Base-by-base conservation (phyloP, 2,797 vertebrate genomes). In the Hozukius guyotensis region DNA sequence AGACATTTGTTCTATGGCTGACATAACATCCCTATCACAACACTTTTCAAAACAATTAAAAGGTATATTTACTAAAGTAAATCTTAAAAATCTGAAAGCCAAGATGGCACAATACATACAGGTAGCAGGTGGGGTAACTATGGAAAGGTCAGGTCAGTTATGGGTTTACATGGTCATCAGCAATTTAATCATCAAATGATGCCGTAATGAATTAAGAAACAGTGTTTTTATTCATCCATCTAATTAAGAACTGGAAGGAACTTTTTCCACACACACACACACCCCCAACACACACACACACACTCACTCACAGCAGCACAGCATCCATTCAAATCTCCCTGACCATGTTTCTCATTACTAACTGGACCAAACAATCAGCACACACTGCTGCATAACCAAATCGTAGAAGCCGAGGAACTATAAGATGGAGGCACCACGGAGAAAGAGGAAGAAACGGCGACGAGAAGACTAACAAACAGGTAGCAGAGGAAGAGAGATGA, bases 331-430 rank as follows among this genome's bases (percentile, higher is more conserved):
- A 92, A 38, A 34, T 8, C 78, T 64, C 62, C 49, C 32, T 32
- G 10, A 64, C 70, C 57, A 91, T 91, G 89, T 93, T 94, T 91
- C 85, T 92, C 92, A 93, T 92, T 91, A 91, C 20, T 38, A 89
- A 67, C 74, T 56, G 77, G 80, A 72, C 62, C 22, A 72, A 71
- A 71, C 77, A 87, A 86, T 89, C 84, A 85, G 46, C 68, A 3
- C 56, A 13, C n/a, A 34, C 32, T 87, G 65, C 84, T 93, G 83
- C 82, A 92, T 93, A 94, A 83, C 34, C 84, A 92, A 78, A 76
- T 2, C 3, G 4, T 2, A 13, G 24, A 22, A 64, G 42, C 14
- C 3, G 2, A 38, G 66, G 10, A 57, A 6, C 65, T 94, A 95
- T 94, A 94, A 90, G 92, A 82, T 7, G 14, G 75, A 69, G 65